These are phyloP conservation scores for Arctia plantaginis DNA, from an alignment of 2,888 invertebrate genomes.

Conservation along the genomic window DNA sequence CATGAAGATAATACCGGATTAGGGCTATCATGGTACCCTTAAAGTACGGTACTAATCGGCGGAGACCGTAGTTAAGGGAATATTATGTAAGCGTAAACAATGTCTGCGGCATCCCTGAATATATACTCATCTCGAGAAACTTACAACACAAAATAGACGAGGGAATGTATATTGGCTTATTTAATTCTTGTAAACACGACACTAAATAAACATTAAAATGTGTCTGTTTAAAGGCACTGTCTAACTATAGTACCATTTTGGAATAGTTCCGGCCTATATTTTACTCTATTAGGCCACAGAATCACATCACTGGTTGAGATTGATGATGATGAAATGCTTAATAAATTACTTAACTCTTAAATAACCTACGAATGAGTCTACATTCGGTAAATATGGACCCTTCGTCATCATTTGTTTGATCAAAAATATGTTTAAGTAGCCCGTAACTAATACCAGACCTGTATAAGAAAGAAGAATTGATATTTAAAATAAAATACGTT, in stretches of 20 bases:
- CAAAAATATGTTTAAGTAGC: too few relatives aligned
- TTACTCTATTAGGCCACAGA: neutral
- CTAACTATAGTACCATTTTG: too few relatives aligned
- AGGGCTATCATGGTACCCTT: constrained; percentile 33
- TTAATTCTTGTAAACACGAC: neutral
- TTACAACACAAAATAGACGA: neutral
- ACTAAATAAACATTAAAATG: neutral
- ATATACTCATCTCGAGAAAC: constrained; percentile 17
- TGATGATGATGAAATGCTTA: too few relatives aligned
- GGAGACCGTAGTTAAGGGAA: constrained; percentile 28
- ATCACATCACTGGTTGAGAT: neutral
- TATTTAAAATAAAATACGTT: too few relatives aligned
- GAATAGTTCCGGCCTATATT: too few relatives aligned
- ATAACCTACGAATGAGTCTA: neutral
- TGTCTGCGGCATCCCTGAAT: constrained; percentile 5
- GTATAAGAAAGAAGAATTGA: too few relatives aligned
- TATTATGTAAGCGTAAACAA: constrained; percentile 22
- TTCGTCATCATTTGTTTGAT: too few relatives aligned
- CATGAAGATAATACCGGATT: constrained; percentile 48
- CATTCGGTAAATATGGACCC: too few relatives aligned
- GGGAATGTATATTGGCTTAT: neutral
- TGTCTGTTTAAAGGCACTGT: neutral
- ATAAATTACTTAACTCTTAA: neutral
- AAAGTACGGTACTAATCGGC: constrained; percentile 37
- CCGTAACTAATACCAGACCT: too few relatives aligned